Evolutionary conservation across 2,113 vertebrate species (phyloP).

Genomic region (Echinops telfairi): DNA sequence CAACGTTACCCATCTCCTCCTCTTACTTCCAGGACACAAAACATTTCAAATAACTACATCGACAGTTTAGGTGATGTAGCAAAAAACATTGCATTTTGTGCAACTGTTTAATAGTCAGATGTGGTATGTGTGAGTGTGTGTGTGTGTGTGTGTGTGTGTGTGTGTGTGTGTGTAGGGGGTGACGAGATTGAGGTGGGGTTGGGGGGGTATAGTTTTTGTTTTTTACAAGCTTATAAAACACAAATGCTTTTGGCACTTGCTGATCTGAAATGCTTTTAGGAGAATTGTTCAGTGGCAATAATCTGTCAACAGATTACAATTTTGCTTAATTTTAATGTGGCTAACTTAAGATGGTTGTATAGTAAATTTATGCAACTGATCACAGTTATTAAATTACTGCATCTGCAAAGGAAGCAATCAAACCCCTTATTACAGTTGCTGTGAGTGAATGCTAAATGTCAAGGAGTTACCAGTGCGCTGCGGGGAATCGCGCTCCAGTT

Average conservation of each 20-base stretch:
- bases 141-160: neutral
- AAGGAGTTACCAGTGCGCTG: conserved; percentile 93
- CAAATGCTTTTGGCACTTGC: conserved; percentile 87
- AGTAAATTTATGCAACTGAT: conserved; percentile 96
- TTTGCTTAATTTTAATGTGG: conserved; percentile 94
- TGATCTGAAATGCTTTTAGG: conserved; percentile 91
- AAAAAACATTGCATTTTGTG: conserved; percentile 77
- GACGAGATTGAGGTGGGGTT: conserved; percentile 61
- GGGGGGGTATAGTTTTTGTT: conserved; percentile 40
- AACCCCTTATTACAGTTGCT: conserved; percentile 94
- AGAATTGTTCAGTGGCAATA: conserved; percentile 90
- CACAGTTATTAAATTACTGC: conserved; percentile 95
- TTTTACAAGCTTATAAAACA: conserved; percentile 88
- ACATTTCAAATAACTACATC: conserved; percentile 38
- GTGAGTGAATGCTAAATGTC: conserved; percentile 94
- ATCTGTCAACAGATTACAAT: conserved; percentile 94
- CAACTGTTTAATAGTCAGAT: conserved; percentile 73
- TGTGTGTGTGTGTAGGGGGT: conserved; percentile 21
- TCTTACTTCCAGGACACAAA: conserved; percentile 38
- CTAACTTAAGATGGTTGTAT: conserved; percentile 93
- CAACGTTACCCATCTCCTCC: neutral
- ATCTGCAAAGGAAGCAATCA: conserved; percentile 95
- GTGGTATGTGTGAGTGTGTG: neutral
- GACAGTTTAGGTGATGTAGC: conserved; percentile 73
- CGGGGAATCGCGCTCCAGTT: conserved; percentile 93